Conservation (phyloP, 2,113 vertebrate species). For the Ailurus styani region DNA sequence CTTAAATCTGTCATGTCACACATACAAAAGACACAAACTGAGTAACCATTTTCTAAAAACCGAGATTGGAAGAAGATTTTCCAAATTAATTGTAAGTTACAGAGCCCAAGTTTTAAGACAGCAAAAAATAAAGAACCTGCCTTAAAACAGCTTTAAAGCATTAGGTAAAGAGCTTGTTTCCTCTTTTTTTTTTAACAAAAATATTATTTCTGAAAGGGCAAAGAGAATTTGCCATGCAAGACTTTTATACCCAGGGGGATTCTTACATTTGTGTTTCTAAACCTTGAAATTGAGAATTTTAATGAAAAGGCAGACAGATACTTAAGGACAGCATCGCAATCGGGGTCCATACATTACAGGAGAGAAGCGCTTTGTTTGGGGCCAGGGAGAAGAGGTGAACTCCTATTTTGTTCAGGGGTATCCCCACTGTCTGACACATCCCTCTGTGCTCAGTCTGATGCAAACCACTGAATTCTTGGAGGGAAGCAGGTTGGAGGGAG, state of each 20-base stretch:
- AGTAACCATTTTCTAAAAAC: not conserved
- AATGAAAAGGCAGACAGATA: conserved; percentile 62
- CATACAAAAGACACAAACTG: not conserved
- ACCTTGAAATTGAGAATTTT: conserved; percentile 62
- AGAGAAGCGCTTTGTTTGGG: conserved; percentile 44
- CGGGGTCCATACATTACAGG: not conserved
- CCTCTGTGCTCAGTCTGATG: not conserved
- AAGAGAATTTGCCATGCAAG: conserved; percentile 70
- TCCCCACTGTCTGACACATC: not conserved
- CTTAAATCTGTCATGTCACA: conserved; percentile 4
- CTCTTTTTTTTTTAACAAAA: conserved; percentile 15
- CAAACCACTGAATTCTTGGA: conserved; percentile 71
- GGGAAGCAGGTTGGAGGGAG: conserved; percentile 42
- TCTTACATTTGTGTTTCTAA: conserved; percentile 68
- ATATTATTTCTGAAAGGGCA: conserved; percentile 62
- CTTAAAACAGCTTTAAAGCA: conserved; percentile 39
- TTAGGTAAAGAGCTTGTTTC: not conserved
- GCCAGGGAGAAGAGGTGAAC: not conserved
- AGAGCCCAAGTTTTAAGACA: conserved; percentile 35
- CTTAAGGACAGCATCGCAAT: not conserved
- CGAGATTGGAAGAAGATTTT: not conserved
- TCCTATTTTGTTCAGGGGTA: not conserved
- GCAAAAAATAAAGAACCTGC: conserved; percentile 32
- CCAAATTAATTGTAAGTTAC: conserved; percentile 24
- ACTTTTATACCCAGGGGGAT: conserved; percentile 69